These are phyloP conservation scores for Bombus turneri DNA, from an alignment of 1,140 invertebrate species.

Conservation along the genomic window DNA sequence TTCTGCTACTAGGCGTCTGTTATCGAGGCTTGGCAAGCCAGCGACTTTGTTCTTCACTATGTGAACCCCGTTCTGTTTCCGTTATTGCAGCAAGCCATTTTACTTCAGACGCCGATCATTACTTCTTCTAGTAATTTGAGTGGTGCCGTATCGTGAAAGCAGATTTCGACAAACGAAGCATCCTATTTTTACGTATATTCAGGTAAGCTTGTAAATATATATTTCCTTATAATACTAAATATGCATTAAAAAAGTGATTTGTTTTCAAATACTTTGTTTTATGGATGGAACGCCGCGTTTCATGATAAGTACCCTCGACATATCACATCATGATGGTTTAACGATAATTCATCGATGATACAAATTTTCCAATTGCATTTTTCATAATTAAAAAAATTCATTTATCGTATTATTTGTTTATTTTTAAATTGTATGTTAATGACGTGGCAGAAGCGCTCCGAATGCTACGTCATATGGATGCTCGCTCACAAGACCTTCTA, in stretches of 20 bases:
- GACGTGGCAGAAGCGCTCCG: conserved; percentile 11
- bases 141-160: conserved; percentile 18
- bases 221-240: conserved; percentile 1
- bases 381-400: neutral
- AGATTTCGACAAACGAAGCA: conserved; percentile 20
- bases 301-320: neutral
- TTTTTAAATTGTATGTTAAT: neutral
- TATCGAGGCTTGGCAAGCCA: conserved; percentile 51
- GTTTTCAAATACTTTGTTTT: conserved; percentile 37
- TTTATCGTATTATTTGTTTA: neutral
- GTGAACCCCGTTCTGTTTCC: conserved; percentile 71
- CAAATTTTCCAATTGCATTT: neutral
- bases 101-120: conserved; percentile 66
- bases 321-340: neutral
- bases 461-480: conserved; percentile 31
- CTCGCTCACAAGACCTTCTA: neutral
- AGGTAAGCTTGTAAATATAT: conserved; percentile 62
- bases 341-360: neutral
- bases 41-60: conserved; percentile 38
- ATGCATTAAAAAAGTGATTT: conserved; percentile 18
- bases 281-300: neutral
- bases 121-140: conserved; percentile 57
- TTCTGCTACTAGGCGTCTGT: conserved; percentile 29
- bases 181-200: conserved; percentile 46
- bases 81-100: conserved; percentile 61